Evolutionary conservation across 2,113 vertebrate genomes (phyloP), one percentile per base, ranked within the genome.

Genomic region (Noctilio leporinus): DNA sequence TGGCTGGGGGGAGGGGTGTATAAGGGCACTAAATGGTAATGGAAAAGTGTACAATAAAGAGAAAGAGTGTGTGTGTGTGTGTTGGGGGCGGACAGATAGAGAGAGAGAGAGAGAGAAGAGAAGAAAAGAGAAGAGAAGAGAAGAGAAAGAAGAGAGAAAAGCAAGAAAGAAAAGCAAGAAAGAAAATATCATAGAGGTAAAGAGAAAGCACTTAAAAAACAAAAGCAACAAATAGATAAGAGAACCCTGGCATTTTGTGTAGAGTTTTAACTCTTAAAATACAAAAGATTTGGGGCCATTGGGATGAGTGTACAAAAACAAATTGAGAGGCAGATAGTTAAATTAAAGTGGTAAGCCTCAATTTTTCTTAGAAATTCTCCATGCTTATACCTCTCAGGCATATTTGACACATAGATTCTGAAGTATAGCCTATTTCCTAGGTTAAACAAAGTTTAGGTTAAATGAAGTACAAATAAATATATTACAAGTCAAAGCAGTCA

Each of bases 301-400:
- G 16, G 57, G 2, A 28, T 20, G 26, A 20, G 24, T 35, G 12
- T 40, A 19, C 24, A 40, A 7, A 17, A 7, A 26, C 35, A 91
- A 51, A 11, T 5, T 12, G 30, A 59, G 9, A 90, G 22, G 12
- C 12, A 87, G 26, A 83, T 70, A 7, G 5, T 70, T 82, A 67
- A 30, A 22, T 57, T 33, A 22, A 73, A 38, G 5, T 19, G 17
- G 10, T 19, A 1, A n/a, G 1, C 5, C 8, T 35, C 17, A 19
- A 26, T 73, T 57, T 70, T 82, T 69, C 24, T 77, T 38, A 78
- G 35, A 38, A 57, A 86, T 78, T 62, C 22, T 49, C 7, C 4
- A 33, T 30, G 3, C 45, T 26, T 26, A 45, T 35, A 47, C 4
- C 0, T n/a, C 7, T 22, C 1, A 30, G 12, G 1, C 16, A 49